A percentile compares a stretch with the other conserved stretches of the same genome.
These are phyloP conservation scores for Phaethornis superciliosus DNA, from an alignment of 2,113 vertebrate species.

Conservation along the genomic window DNA sequence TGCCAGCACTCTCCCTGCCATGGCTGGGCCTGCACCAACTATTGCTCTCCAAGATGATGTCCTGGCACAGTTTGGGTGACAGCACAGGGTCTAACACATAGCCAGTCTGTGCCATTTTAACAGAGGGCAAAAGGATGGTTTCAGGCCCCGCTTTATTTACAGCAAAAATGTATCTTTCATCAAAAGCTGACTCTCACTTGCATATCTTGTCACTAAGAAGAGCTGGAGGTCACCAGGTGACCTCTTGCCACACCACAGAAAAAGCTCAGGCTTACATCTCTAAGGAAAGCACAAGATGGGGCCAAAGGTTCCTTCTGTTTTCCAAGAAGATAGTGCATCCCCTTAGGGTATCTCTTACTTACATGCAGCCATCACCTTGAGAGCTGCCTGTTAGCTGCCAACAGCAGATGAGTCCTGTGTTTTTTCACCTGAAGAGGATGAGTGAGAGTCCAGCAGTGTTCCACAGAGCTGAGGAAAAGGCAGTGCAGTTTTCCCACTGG, in stretches of 20 bases:
- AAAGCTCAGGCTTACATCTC: not conserved
- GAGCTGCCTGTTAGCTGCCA: not conserved
- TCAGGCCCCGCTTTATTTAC: not conserved
- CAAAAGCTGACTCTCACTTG: not conserved
- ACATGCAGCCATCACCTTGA: not conserved
- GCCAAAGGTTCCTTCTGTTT: not conserved
- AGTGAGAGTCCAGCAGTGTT: not conserved
- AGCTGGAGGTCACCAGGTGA: not conserved
- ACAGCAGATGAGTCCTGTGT: not conserved
- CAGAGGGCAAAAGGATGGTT: not conserved
- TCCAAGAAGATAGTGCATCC: not conserved
- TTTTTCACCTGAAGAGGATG: not conserved
- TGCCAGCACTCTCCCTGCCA: not conserved
- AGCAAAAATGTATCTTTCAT: not conserved
- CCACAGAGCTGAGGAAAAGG: not conserved
- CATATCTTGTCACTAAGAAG: not conserved
- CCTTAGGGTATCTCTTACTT: not conserved
- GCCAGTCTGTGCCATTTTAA: not conserved
- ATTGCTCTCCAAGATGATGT: not conserved
- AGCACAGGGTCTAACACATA: not conserved
- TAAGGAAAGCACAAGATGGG: not conserved
- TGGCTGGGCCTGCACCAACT: not conserved
- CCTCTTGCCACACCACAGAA: not conserved
- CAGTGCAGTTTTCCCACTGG: not conserved
- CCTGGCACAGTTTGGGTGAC: not conserved